Evolutionary conservation across 2,888 invertebrate genomes (phyloP).

Genomic region (Linyphia triangularis): DNA sequence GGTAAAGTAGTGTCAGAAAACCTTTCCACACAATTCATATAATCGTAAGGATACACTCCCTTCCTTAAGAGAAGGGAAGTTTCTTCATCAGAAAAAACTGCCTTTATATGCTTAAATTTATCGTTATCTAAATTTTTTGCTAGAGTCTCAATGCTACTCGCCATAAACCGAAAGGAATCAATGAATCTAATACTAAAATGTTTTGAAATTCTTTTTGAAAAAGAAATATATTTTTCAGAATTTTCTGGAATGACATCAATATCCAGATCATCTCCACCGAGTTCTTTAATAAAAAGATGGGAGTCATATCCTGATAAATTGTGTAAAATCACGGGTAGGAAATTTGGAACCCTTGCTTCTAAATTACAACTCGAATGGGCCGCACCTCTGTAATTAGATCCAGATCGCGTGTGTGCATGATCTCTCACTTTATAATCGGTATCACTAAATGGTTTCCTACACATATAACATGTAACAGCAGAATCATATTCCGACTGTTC

Average conservation of each 20-base stretch:
- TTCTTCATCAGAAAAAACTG: not conserved
- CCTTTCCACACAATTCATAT: not conserved
- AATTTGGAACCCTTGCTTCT: not conserved
- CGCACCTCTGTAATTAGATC: not conserved
- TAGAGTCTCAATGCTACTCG: slow-evolving; percentile 64
- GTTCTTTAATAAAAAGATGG: slow-evolving; percentile 58
- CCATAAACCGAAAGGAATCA: slow-evolving; percentile 76
- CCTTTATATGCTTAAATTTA: not conserved
- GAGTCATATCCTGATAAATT: slow-evolving; percentile 55
- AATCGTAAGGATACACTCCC: slow-evolving; percentile 31
- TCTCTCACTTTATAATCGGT: not conserved
- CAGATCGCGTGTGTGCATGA: not conserved
- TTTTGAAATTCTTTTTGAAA: slow-evolving; percentile 17
- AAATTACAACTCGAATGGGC: not conserved
- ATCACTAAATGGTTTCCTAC: not conserved
- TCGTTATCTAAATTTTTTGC: slow-evolving; percentile 71
- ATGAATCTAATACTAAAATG: slow-evolving; percentile 75
- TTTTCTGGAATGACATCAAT: slow-evolving; percentile 76
- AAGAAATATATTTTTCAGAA: slow-evolving; percentile 76
- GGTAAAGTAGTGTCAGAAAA: not conserved
- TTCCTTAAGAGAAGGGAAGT: slow-evolving; percentile 75
- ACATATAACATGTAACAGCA: not conserved
- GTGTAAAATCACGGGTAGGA: slow-evolving; percentile 46
- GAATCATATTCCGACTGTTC: not conserved
- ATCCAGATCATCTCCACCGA: slow-evolving; percentile 2